A percentile compares a stretch with the other conserved stretches of the same genome.
Conservation (phyloP, 1,140 invertebrate species). For the Bactericera cockerelli region DNA sequence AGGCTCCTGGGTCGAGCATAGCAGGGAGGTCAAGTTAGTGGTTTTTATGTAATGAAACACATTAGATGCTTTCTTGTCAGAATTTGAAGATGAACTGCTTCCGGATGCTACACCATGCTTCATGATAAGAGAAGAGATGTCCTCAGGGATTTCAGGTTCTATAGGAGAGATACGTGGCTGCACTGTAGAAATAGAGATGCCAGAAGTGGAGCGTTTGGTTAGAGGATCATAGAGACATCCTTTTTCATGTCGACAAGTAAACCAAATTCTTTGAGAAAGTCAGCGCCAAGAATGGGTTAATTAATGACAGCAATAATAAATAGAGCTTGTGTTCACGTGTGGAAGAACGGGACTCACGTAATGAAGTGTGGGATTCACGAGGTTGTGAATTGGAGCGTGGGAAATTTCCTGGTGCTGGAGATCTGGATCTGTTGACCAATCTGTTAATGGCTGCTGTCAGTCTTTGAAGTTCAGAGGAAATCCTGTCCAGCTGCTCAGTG, state of each 20-base stretch:
- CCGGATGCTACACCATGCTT: background rate
- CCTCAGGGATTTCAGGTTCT: background rate
- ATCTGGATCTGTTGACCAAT: too few relatives aligned
- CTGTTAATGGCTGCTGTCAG: too few relatives aligned
- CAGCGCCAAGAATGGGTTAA: too few relatives aligned
- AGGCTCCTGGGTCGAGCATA: conserved; percentile 25
- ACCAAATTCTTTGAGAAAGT: background rate
- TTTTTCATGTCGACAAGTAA: background rate
- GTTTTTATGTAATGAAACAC: conserved; percentile 23
- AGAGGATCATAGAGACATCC: too few relatives aligned
- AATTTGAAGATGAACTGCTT: background rate
- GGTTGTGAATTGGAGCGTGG: too few relatives aligned
- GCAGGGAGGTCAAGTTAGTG: conserved; percentile 27
- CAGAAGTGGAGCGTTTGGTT: background rate
- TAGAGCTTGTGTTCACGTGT: too few relatives aligned
- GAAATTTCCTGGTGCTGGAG: too few relatives aligned
- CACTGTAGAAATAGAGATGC: background rate
- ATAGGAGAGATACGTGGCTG: background rate
- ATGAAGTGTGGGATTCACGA: too few relatives aligned
- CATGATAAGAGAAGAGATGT: background rate
- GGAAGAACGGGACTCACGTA: too few relatives aligned
- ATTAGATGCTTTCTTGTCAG: background rate
- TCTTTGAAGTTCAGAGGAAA: too few relatives aligned
- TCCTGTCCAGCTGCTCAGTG: too few relatives aligned
- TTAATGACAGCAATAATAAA: too few relatives aligned